Conservation (phyloP, 1,140 invertebrate genomes). For the Drosophila albomicans region DNA sequence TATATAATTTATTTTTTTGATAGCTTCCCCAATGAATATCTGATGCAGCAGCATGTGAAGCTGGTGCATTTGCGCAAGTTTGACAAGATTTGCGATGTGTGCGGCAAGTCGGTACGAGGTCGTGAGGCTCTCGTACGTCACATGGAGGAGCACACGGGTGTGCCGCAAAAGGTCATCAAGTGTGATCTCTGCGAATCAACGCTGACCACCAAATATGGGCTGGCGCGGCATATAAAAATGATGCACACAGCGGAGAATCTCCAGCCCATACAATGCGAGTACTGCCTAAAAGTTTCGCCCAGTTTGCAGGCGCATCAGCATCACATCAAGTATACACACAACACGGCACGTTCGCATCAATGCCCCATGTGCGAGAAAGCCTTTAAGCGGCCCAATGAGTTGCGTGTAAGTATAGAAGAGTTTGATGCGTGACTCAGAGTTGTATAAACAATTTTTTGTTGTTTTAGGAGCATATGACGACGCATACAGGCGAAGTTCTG, state of each 20-base stretch:
- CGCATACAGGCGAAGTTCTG: slow-evolving; percentile 74
- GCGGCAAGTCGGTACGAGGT: slow-evolving; percentile 71
- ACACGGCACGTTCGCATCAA: slow-evolving; percentile 56
- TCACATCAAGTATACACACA: slow-evolving; percentile 72
- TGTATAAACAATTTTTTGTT: neutral
- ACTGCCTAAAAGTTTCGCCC: slow-evolving; percentile 73
- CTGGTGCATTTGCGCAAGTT: slow-evolving; percentile 71
- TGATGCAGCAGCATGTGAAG: slow-evolving; percentile 73
- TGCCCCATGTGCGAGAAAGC: slow-evolving; percentile 79
- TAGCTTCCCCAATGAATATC: slow-evolving; percentile 67
- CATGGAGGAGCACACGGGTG: slow-evolving; percentile 68
- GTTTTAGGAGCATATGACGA: slow-evolving; percentile 79
- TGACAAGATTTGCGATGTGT: slow-evolving; percentile 79
- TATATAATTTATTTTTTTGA: neutral
- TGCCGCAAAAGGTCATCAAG: slow-evolving; percentile 47
- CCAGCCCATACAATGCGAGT: slow-evolving; percentile 63
- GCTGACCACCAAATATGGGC: slow-evolving; percentile 70
- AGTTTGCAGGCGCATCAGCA: slow-evolving; percentile 66
- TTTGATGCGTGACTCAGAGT: neutral
- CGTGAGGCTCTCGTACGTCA: slow-evolving; percentile 64
- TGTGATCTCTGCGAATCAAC: slow-evolving; percentile 71
- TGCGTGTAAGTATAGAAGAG: slow-evolving; percentile 46
- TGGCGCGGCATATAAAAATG: slow-evolving; percentile 75
- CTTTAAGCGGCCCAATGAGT: slow-evolving; percentile 66
- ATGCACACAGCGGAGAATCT: slow-evolving; percentile 72